Evolutionary conservation across 2,888 invertebrate species (phyloP).

Genomic region (Drosophila incognita): DNA sequence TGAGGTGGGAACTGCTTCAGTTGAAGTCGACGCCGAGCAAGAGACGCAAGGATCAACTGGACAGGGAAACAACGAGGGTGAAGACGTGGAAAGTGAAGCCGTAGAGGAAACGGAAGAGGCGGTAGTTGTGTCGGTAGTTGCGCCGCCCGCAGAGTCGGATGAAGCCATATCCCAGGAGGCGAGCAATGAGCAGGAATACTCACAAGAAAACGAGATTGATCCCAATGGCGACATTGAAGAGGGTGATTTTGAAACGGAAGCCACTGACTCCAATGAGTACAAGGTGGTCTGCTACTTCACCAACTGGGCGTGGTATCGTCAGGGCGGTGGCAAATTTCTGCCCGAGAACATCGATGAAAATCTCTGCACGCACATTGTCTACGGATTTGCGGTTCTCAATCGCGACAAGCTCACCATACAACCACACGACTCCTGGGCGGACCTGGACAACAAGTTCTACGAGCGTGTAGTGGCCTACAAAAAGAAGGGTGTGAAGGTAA

Average conservation of each 20-base stretch:
- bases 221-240: slow-evolving; percentile 78
- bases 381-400: slow-evolving; percentile 95
- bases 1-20: slow-evolving; percentile 59
- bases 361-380: slow-evolving; percentile 95
- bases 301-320: slow-evolving; percentile 97
- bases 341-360: slow-evolving; percentile 93
- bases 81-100: slow-evolving; percentile 27
- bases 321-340: slow-evolving; percentile 91
- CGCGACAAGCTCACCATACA: slow-evolving; percentile 90
- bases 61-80: slow-evolving; percentile 34
- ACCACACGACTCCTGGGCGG: slow-evolving; percentile 95
- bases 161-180: slow-evolving; percentile 25
- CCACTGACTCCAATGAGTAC: slow-evolving; percentile 84
- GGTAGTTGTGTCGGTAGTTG: slow-evolving; percentile 19
- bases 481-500: slow-evolving; percentile 90
- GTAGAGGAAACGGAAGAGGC: slow-evolving; percentile 34
- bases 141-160: slow-evolving; percentile 19
- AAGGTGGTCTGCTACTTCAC: slow-evolving; percentile 96
- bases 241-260: slow-evolving; percentile 57
- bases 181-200: slow-evolving; percentile 23
- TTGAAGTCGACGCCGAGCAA: slow-evolving; percentile 67
- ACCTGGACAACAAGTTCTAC: slow-evolving; percentile 96
- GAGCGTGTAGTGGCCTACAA: slow-evolving; percentile 92
- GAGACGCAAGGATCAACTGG: slow-evolving; percentile 14
- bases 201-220: slow-evolving; percentile 64